Evolutionary conservation across 2,797 vertebrate genomes (phyloP), one percentile per base, ranked within the genome.

Genomic region (Serranus cabrilla): DNA sequence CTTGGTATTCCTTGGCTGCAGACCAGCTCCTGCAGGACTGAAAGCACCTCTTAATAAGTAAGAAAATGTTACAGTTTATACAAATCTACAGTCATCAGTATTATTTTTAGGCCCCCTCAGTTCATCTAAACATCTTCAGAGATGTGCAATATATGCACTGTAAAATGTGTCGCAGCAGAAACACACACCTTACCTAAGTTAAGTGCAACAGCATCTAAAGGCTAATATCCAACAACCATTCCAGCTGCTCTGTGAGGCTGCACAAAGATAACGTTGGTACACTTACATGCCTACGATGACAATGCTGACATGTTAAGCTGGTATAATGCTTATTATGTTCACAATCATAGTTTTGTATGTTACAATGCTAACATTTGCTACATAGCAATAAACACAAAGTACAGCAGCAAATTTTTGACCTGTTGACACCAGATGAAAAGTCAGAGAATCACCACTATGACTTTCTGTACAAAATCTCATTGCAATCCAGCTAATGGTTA

Each of bases 1-100:
- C 67, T 80, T 68, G 81, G 61, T 86, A 78, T 83, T 89, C 73
- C 76, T 76, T 77, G 57, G 80, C 47, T 57, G 64, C 82, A 86
- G 80, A 81, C 65, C 63, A 76, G 63, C 61, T 84, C 66, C 68
- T 64, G 66, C 58, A 70, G 61, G 43, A 61, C 71, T 50, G 13
- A 74, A 75, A 60, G 20, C 31, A 43, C 59, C 64, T 46, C 69
- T 46, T 57, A 60, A 73, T 57, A 74, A 68, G 43, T 62, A 31
- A 61, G 14, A 72, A 75, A 77, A 79, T 68, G 40, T 64, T n/a
- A 59, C n/a, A 34, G 5, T 60, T 65, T 51, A n/a, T 62, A 52
- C 13, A 5, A 78, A 76, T 3, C 42, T 56, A 31, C 31, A 63
- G 56, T 70, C 14, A 54, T 52, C 20, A 65, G 20, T 20, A 54